phyloP scores from a whole-genome alignment of 2,113 vertebrate genomes.

The Aramus guarauna region DNA sequence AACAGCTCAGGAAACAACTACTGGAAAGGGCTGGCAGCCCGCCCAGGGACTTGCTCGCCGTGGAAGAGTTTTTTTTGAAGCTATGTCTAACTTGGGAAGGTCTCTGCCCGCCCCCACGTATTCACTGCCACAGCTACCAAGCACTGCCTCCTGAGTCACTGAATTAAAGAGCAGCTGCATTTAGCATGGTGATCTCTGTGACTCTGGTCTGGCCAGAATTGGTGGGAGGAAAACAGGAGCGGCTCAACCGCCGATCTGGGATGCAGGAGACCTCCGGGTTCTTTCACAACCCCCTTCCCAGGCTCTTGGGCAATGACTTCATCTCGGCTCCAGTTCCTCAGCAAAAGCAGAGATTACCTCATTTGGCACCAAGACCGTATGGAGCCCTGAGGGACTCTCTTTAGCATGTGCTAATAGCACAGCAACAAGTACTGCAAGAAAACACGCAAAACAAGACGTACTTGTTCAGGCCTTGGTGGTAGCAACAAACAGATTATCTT shows the following conservation, averaged over 20 bases:
- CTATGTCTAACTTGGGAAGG: fast-evolving
- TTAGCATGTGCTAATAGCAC: neutral
- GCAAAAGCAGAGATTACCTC: neutral
- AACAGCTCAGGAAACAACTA: neutral
- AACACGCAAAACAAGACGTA: neutral
- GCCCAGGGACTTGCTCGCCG: neutral
- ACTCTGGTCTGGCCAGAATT: neutral
- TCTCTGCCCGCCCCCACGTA: neutral
- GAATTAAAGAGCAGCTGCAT: neutral
- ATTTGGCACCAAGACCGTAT: neutral
- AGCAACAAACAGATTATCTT: neutral
- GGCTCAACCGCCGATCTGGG: neutral
- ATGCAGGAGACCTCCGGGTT: neutral
- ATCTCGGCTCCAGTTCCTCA: neutral
- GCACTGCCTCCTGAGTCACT: neutral
- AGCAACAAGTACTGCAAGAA: neutral
- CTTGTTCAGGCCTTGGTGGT: neutral
- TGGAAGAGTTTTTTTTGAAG: neutral
- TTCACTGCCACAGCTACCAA: neutral
- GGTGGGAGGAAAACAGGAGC: neutral
- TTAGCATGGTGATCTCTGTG: neutral
- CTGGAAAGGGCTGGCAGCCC: neutral
- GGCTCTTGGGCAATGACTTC: neutral
- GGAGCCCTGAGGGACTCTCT: neutral
- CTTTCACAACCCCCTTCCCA: neutral